These are phyloP conservation scores for Silvanus unidentatus DNA, from an alignment of 2,888 invertebrate species.

Conservation along the genomic window DNA sequence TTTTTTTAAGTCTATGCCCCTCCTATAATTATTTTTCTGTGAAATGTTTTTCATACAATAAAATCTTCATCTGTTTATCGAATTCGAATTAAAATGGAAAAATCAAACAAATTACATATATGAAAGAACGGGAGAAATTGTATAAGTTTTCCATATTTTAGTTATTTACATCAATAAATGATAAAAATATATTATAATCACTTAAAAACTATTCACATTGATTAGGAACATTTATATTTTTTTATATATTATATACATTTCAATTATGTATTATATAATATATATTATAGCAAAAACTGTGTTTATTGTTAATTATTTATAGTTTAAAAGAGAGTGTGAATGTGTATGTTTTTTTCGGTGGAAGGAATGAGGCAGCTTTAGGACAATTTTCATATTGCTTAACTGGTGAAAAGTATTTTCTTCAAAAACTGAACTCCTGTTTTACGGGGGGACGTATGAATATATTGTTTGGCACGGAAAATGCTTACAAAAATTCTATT, in stretches of 20 bases:
- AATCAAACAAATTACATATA: background rate
- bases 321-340: background rate
- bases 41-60: slow-evolving; percentile 19
- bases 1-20: slow-evolving; percentile 44
- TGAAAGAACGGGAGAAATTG: background rate
- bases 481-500: slow-evolving; percentile 13
- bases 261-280: slow-evolving; percentile 15
- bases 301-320: slow-evolving; percentile 12
- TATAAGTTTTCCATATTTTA: background rate
- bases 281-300: slow-evolving; percentile 23
- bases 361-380: slow-evolving; percentile 28
- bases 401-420: slow-evolving; percentile 18
- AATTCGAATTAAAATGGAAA: slow-evolving; percentile 8
- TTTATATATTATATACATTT: slow-evolving; percentile 27
- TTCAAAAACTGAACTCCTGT: background rate
- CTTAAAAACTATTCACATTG: slow-evolving; percentile 32
- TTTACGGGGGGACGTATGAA: background rate
- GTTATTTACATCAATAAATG: slow-evolving; percentile 10
- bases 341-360: slow-evolving; percentile 3
- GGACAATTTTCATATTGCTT: slow-evolving; percentile 22
- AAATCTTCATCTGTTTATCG: background rate
- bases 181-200: slow-evolving; percentile 28
- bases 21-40: slow-evolving; percentile 33
- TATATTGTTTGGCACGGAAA: background rate
- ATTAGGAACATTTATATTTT: slow-evolving; percentile 37